Evolutionary conservation across 2,113 vertebrate genomes (phyloP).

Genomic region (Plecturocebus donacophilus): DNA sequence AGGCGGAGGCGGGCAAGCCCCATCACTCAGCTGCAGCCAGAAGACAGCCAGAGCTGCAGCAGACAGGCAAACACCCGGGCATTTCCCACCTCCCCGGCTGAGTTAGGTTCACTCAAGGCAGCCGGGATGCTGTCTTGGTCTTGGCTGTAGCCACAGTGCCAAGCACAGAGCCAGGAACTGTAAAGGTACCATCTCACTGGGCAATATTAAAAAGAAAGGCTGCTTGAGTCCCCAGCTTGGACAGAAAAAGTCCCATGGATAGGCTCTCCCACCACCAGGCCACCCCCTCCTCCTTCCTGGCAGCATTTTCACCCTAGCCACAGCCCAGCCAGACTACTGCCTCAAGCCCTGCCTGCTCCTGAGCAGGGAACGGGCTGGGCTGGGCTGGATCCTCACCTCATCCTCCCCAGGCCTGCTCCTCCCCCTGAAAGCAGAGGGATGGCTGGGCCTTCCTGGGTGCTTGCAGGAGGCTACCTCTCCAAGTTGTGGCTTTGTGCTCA

Average conservation of each 20-base stretch:
- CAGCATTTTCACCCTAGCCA: neutral
- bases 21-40: neutral
- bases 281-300: neutral
- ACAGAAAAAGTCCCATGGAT: neutral
- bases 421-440: neutral
- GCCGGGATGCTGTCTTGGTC: neutral
- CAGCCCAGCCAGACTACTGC: neutral
- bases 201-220: neutral
- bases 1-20: neutral
- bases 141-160: neutral
- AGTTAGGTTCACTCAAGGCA: neutral
- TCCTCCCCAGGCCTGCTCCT: neutral
- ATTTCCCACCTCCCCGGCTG: neutral
- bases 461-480: neutral
- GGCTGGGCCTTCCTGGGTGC: neutral
- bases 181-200: neutral
- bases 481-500: neutral
- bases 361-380: neutral
- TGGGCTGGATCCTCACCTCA: neutral
- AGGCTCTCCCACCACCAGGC: neutral
- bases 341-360: neutral
- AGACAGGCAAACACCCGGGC: neutral
- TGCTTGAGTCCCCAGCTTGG: neutral
- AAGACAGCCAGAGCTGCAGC: neutral
- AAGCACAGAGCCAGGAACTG: neutral